Conservation (phyloP, 2,113 vertebrate genomes). For the Meriones unguiculatus region DNA sequence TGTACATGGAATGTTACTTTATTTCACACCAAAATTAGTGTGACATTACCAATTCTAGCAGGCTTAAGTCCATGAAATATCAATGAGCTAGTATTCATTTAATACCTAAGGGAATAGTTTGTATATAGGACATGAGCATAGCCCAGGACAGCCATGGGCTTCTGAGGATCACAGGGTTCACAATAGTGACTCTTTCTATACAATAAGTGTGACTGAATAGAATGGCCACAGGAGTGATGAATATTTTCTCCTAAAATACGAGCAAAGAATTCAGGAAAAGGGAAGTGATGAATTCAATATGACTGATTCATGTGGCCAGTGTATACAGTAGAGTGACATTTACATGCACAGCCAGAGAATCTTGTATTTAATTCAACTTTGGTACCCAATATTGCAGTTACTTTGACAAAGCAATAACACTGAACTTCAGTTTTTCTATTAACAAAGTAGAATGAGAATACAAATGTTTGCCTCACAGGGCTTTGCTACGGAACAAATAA, state of each 20-base stretch:
- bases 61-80: slow-evolving; percentile 75
- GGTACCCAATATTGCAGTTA: not conserved
- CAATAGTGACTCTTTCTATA: not conserved
- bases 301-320: not conserved
- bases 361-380: not conserved
- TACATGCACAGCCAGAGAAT: not conserved
- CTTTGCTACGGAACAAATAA: not conserved
- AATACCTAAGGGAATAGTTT: slow-evolving; percentile 72
- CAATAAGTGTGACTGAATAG: not conserved
- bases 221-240: not conserved
- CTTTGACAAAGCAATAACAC: not conserved
- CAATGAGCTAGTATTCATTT: slow-evolving; percentile 75
- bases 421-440: slow-evolving; percentile 2
- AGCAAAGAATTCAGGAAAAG: not conserved
- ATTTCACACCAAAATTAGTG: slow-evolving; percentile 76
- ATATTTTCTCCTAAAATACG: not conserved
- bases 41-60: slow-evolving; percentile 74
- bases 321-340: not conserved
- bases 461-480: not conserved
- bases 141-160: slow-evolving; percentile 47
- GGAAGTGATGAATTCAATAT: not conserved
- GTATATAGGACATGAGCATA: slow-evolving; percentile 59
- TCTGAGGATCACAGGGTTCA: not conserved
- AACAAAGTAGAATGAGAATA: not conserved
- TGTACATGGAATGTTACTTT: slow-evolving; percentile 64